A percentile compares a stretch with the other conserved stretches of the same genome.
Evolutionary conservation across 2,797 vertebrate genomes (phyloP).

Genomic region (Vespertilio murinus): DNA sequence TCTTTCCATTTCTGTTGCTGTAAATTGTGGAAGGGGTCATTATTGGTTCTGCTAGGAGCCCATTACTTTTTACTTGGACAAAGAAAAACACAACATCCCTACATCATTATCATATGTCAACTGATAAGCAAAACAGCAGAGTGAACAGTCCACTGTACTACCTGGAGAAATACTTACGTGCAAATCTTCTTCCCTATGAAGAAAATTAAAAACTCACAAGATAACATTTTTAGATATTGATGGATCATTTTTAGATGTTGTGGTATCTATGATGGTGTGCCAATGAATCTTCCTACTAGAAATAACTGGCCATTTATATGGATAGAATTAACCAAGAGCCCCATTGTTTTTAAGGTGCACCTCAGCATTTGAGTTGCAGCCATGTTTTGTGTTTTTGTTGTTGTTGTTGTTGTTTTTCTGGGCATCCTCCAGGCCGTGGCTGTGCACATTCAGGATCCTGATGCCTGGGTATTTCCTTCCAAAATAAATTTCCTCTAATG

Average conservation of each 20-base stretch:
- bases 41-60: not conserved
- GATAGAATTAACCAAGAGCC: not conserved
- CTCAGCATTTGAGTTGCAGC: not conserved
- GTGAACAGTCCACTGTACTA: not conserved
- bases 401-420: not conserved
- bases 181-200: not conserved
- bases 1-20: not conserved
- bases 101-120: not conserved
- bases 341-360: not conserved
- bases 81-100: not conserved
- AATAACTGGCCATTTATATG: not conserved
- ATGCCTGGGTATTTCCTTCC: not conserved
- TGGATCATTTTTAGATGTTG: not conserved
- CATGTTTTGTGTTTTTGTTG: not conserved
- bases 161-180: not conserved
- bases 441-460: not conserved
- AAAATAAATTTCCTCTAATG: not conserved
- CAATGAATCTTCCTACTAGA: not conserved
- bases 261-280: not conserved
- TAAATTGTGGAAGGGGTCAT: not conserved
- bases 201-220: not conserved
- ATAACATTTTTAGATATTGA: not conserved
- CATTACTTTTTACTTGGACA: conserved; percentile 12
- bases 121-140: not conserved
- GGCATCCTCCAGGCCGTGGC: not conserved